Percentiles rank a stretch among this genome's conserved stretches.
Evolutionary conservation across 2,797 vertebrate species (phyloP).

Genomic region (Acanthornis magna): DNA sequence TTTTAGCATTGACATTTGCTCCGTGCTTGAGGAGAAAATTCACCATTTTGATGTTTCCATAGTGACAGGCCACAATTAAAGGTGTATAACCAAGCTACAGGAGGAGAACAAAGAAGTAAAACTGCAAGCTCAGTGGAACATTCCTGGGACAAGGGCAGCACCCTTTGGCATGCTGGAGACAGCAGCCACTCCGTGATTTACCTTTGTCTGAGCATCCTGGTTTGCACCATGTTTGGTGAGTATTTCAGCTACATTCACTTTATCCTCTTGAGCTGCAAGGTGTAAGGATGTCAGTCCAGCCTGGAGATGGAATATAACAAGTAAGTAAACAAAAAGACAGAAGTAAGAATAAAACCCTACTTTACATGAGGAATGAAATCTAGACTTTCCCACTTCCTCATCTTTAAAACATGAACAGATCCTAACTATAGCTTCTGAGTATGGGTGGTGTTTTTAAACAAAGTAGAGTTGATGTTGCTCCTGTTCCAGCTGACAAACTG

Average conservation of each 20-base stretch:
- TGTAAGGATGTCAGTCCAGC: constrained; percentile 94
- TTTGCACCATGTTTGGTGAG: constrained; percentile 84
- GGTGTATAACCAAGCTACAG: constrained; percentile 95
- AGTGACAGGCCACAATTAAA: constrained; percentile 97
- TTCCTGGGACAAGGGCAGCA: not conserved
- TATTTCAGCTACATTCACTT: constrained; percentile 87
- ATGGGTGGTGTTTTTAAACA: not conserved
- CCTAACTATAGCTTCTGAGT: not conserved
- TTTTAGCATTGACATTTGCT: constrained; percentile 91
- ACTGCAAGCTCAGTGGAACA: constrained; percentile 30
- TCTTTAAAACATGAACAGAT: not conserved
- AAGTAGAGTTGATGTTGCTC: not conserved
- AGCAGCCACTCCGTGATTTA: constrained; percentile 46
- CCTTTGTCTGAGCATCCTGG: constrained; percentile 97
- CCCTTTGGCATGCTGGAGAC: not conserved
- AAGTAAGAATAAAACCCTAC: not conserved
- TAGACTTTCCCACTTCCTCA: not conserved
- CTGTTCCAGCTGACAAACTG: not conserved
- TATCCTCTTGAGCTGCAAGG: constrained; percentile 95
- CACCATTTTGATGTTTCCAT: constrained; percentile 97
- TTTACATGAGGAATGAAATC: not conserved
- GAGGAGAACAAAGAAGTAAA: constrained; percentile 47
- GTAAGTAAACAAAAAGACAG: not conserved
- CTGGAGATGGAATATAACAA: constrained; percentile 44
- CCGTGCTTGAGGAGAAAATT: constrained; percentile 93